A percentile compares a stretch with the other conserved stretches of the same genome.
phyloP scores from a whole-genome alignment of 1,140 invertebrate genomes.

The Papilio aristodemus region DNA sequence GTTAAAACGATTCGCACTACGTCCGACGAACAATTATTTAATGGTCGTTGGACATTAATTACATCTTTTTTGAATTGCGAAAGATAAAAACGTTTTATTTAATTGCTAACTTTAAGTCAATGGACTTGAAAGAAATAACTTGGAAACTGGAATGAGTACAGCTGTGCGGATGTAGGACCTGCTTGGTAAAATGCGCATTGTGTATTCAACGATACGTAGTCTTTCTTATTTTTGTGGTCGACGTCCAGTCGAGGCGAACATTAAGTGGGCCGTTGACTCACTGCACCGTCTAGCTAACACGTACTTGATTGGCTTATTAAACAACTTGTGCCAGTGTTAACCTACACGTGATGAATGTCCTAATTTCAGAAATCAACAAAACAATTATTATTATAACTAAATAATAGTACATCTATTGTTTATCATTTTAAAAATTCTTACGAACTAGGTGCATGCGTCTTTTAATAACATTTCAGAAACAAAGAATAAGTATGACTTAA shows the following conservation, averaged over 20 bases:
- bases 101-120: not conserved
- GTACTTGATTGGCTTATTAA: not conserved
- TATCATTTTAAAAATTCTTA: too few relatives aligned
- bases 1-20: not conserved
- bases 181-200: conserved; percentile 6
- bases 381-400: too few relatives aligned
- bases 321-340: conserved; percentile 4
- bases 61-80: not conserved
- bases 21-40: not conserved
- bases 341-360: not conserved
- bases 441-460: too few relatives aligned
- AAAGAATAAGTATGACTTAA: too few relatives aligned
- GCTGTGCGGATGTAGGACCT: conserved; percentile 16
- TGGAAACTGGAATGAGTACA: conserved; percentile 24
- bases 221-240: conserved; percentile 23
- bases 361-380: too few relatives aligned
- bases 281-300: not conserved
- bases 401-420: too few relatives aligned
- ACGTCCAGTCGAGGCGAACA: conserved; percentile 15
- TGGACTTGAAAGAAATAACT: not conserved
- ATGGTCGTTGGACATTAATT: conserved; percentile 14
- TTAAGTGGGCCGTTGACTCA: conserved; percentile 23
- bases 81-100: not conserved
- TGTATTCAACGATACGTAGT: not conserved
- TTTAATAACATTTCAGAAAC: too few relatives aligned